Evolutionary conservation across 2,797 vertebrate species (phyloP), one percentile per base, ranked within the genome.

Genomic region (Phrynocephalus guinanensis): DNA sequence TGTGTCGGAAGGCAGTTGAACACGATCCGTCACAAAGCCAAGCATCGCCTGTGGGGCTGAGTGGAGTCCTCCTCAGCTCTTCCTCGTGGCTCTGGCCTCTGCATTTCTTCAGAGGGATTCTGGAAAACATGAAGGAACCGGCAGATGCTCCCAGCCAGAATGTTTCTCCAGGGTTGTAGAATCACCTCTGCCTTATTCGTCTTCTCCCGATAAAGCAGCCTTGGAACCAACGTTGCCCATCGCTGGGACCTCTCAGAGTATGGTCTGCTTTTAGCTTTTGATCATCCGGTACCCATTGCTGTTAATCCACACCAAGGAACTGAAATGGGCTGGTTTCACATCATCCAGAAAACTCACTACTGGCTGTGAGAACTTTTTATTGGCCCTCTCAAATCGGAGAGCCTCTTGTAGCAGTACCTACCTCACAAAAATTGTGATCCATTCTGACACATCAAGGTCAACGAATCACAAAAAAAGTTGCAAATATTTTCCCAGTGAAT

Each of bases 371-470:
- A 1, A 76, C 86, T 85, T 6, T 0, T 11, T 30, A 26, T 0
- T 1, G 24, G 82, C 60, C 52, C 52, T 50, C 0, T n/a, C 18
- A n/a, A 20, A 30, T 44, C 22, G 0, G 0, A 50, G 0, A 15
- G 15, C 72, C 38, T 3, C 0, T 33, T 4, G 48, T 79, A 90
- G 89, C 90, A 81, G 1, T 0, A 38, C 67, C 52, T 90, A 93
- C 94, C 94, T 95, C 91, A 20, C 38, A 44, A 44, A 44, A 44
- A 44, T 44, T 44, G 38, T 44, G 38, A 44, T 44, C 38, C 38
- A 44, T 44, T 44, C 38, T 44, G 38, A 44, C 38, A 38, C 38
- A 44, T 44, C 38, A 44, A 44, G 38, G 38, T 44, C 38, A 44
- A 44, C 38, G 38, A 44, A 44, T 44, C 38, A 44, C 38, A 44